Evolutionary conservation across 2,888 invertebrate genomes (phyloP).

Genomic region (Metellina segmentata): DNA sequence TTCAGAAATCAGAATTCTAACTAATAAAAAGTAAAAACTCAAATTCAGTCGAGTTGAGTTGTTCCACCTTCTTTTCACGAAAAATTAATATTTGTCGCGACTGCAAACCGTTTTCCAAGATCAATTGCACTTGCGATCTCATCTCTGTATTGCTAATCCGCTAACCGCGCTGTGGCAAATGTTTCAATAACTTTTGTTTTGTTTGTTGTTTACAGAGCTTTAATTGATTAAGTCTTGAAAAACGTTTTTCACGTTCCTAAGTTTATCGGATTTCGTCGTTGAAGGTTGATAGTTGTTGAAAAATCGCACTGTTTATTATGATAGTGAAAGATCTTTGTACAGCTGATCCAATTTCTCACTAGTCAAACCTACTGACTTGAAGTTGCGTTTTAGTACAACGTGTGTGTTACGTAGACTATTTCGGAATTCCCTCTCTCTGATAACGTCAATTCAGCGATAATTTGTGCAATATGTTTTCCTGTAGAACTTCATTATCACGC

Average conservation of each 20-base stretch:
- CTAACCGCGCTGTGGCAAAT: conserved; percentile 16
- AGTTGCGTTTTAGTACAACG: not conserved
- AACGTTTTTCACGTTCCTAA: no score
- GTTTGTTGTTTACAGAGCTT: not conserved
- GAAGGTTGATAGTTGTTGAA: not conserved
- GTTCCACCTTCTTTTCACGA: no score
- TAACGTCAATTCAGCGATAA: not conserved
- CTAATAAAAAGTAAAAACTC: no score
- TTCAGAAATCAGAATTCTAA: no score
- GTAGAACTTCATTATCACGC: not conserved
- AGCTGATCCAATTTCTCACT: not conserved
- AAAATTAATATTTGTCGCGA: no score
- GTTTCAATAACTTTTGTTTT: conserved; percentile 9
- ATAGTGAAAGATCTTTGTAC: not conserved
- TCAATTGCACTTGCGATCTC: no score
- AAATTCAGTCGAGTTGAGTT: no score
- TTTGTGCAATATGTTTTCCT: not conserved
- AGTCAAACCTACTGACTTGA: no score
- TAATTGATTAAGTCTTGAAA: not conserved
- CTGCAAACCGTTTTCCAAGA: no score
- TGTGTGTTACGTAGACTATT: not conserved
- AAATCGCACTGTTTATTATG: not conserved
- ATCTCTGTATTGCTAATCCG: not conserved
- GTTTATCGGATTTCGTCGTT: no score
- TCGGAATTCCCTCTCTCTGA: not conserved